phyloP scores from a whole-genome alignment of 2,888 invertebrate species.

The Caenorhabditis sp. region DNA sequence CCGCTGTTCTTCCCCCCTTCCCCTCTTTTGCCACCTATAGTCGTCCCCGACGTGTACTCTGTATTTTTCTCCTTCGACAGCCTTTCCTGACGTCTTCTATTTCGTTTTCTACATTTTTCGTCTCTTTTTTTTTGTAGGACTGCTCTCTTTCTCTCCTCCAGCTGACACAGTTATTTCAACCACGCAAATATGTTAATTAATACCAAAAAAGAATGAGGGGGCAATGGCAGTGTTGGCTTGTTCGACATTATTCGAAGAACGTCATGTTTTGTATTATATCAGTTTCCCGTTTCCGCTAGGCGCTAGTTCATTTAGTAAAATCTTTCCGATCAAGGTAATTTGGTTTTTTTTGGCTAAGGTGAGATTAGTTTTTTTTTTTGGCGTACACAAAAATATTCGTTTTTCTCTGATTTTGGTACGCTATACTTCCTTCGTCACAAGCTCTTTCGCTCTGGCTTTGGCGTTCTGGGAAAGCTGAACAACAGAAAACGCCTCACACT shows the following conservation, averaged over 20 bases:
- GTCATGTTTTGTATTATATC: slow-evolving; percentile 3
- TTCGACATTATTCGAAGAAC: slow-evolving; percentile 5
- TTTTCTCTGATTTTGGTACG: slow-evolving; percentile 23
- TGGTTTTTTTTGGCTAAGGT: too few species aligned
- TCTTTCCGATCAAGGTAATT: too few species aligned
- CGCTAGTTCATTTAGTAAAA: too few species aligned
- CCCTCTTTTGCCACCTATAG: slow-evolving; percentile 49
- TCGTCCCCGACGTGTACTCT: slow-evolving; percentile 37
- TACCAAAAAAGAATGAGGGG: not conserved
- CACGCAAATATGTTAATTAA: slow-evolving; percentile 30
- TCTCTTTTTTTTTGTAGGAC: not conserved
- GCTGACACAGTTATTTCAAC: slow-evolving; percentile 1
- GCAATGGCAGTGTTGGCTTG: too few species aligned
- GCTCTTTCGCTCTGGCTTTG: slow-evolving; percentile 22
- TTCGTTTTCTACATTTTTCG: slow-evolving; percentile 16
- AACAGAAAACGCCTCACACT: slow-evolving; percentile 50
- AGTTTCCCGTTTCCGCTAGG: too few species aligned
- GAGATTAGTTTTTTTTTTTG: slow-evolving; percentile 28
- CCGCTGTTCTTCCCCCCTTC: slow-evolving; percentile 48
- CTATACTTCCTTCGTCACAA: slow-evolving; percentile 42
- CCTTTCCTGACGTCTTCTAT: not conserved
- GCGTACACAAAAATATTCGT: slow-evolving; percentile 12
- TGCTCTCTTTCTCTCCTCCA: not conserved
- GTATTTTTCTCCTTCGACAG: slow-evolving; percentile 24
- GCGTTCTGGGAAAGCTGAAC: slow-evolving; percentile 40